Percentiles rank a stretch among this genome's conserved stretches.
Conservation (phyloP, 1,140 invertebrate species). For the Drosophila gunungcola region DNA sequence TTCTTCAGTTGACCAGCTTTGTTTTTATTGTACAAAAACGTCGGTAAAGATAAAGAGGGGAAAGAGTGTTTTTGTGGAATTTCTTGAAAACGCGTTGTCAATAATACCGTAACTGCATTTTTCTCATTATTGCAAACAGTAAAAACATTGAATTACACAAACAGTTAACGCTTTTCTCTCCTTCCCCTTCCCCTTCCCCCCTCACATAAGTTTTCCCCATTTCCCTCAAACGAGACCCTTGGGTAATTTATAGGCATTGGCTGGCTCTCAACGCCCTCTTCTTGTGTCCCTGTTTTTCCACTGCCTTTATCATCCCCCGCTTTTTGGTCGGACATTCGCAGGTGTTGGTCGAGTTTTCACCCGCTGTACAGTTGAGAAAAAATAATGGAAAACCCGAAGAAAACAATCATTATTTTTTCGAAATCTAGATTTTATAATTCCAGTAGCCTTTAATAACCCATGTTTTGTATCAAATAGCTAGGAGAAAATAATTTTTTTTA, state of each 20-base stretch:
- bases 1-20: conserved; percentile 47
- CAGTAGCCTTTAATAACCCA: no score
- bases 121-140: conserved; percentile 17
- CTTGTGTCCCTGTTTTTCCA: not conserved
- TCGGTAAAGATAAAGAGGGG: conserved; percentile 1
- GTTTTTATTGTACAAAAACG: conserved; percentile 14
- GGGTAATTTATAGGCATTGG: conserved; percentile 56
- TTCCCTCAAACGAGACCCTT: conserved; percentile 25
- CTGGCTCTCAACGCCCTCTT: conserved; percentile 27
- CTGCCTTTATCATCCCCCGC: not conserved
- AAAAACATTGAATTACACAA: conserved; percentile 16
- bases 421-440: no score
- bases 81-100: conserved; percentile 32
- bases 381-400: not conserved
- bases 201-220: not conserved
- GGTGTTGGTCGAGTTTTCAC: conserved; percentile 23
- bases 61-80: conserved; percentile 10
- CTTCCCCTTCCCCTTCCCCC: not conserved
- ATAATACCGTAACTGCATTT: conserved; percentile 37
- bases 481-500: no score
- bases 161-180: conserved; percentile 19
- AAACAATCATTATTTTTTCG: not conserved
- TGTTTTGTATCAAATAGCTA: no score
- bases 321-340: conserved; percentile 4
- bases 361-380: not conserved